Evolutionary conservation across 2,113 vertebrate genomes (phyloP), one percentile per base, ranked within the genome.

Genomic region (Jacana jacana): DNA sequence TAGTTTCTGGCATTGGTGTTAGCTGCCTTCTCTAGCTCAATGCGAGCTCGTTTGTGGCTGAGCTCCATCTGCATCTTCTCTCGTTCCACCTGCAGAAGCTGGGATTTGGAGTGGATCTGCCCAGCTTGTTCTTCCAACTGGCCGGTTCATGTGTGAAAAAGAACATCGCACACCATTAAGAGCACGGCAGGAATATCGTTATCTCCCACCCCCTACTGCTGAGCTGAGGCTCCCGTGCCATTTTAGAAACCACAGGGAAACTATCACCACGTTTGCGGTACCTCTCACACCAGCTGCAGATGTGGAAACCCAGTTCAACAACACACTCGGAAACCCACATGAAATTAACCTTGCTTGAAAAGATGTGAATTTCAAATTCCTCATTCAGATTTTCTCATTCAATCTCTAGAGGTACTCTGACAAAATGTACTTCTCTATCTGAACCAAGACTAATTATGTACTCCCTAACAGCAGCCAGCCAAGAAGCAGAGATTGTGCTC

Each of bases 11-110:
- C 98, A 2, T 96, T 99, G 81, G 98, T 97, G 13, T 94, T 98
- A 4, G 99, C 99, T 7, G 97, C 98, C 69, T 98, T 99, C 97
- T 99, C 99, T 15, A 99, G 97, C 83, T 99, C 99, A 80, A 99
- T 99, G 4, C 99, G 98, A 39, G 99, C 99, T 66, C 99, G 97
- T 95, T 99, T 99, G 97, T 99, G 99, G 92, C 99, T 99, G 72
- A 99, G 95, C 86, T 99, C 99, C 99, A 99, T 99, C 96, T 99
- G 99, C 95, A 99, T 98, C 98, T 99, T 99, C 97, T 99, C 99
- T 78, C 99, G 96, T 87, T 99, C 99, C 97, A 99, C 92, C 95
- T 99, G 99, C 75, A 99, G 96, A 81, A 99, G 98, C 77, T 98
- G 98, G 9, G 98, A 98, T 89, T 98, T 98, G 1, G 99, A 98